Evolutionary conservation across 2,888 invertebrate species (phyloP), one percentile per base, ranked within the genome.

Genomic region (Cerastis rubricosa): DNA sequence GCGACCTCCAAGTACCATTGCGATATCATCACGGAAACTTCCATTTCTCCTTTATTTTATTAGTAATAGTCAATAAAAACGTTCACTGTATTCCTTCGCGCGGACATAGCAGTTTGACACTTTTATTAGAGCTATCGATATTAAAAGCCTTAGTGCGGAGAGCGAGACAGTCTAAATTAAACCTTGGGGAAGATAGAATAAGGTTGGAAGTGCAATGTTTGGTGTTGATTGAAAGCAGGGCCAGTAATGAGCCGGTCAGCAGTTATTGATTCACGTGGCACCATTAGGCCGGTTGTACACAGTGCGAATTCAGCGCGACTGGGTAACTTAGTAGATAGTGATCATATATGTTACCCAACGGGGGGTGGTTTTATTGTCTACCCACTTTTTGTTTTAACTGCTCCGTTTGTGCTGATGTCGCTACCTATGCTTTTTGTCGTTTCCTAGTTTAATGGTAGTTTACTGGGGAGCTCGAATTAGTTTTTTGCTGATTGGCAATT

Each of bases 221-320:
- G 71, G 76, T 82, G 89, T 92, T 94, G 94, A 95, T 95, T 94
- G 94, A 94, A 95, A 93, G 93, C 92, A 91, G 92, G 92, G 91
- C 91, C 91, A 91, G 94, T 96, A 96, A 96, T 96, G 95, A 96
- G 94, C 92, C 92, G 95, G 96, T 95, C 96, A 95, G 95, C 94
- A 94, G 94, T 94, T 96, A 96, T 96, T 96, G 96, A 96, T 96
- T 96, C 95, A 92, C 93, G 93, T 93, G 93, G 92, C 91, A 90
- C 93, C 90, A 92, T 94, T 93, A 93, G 91, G 90, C 90, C 71
- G 88, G 83, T 81, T 85, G 87, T 88, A 90, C 84, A 86, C 88
- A 85, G 87, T 89, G 91, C 90, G 86, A 90, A 90, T 85, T 92
- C 91, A 90, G 92, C 90, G 81, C 82, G 87, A 87, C 78, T 76